These are phyloP conservation scores for Orbicella faveolata DNA, from an alignment of 64 coral and sea anemone genomes.

Conservation along the genomic window DNA sequence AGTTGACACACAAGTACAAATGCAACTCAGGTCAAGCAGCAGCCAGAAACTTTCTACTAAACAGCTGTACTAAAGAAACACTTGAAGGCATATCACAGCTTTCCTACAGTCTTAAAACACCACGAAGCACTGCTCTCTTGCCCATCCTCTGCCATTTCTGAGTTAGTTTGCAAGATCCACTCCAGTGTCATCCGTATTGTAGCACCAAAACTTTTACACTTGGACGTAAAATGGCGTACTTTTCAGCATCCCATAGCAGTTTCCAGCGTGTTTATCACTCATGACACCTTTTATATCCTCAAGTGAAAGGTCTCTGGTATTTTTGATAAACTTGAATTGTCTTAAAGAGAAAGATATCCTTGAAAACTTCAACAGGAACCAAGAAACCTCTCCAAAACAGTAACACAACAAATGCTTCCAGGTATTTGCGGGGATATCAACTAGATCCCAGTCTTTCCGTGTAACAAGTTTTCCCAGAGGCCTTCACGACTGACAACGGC, in stretches of 20 bases:
- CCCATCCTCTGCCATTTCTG: too few relatives aligned
- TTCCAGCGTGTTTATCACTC: background rate
- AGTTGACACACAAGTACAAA: too few relatives aligned
- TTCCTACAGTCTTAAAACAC: too few relatives aligned
- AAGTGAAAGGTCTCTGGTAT: background rate
- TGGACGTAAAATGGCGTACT: too few relatives aligned
- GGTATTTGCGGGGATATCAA: slow-evolving; percentile 16
- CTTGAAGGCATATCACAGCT: too few relatives aligned
- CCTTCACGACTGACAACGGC: background rate
- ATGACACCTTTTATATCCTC: background rate
- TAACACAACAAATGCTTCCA: background rate
- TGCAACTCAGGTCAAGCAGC: too few relatives aligned
- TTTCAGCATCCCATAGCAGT: background rate
- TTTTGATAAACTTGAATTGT: background rate
- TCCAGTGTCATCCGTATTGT: too few relatives aligned
- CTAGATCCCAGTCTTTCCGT: background rate
- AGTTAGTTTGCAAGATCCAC: too few relatives aligned
- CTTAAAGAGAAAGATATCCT: background rate
- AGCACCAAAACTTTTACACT: background rate
- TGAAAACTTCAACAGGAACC: background rate
- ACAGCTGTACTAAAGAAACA: too few relatives aligned
- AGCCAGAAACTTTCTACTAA: too few relatives aligned
- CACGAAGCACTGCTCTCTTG: too few relatives aligned
- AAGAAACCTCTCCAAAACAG: background rate
- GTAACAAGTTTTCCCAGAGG: background rate